phyloP scores from a whole-genome alignment of 2,113 vertebrate genomes.

The Prolemur simus region DNA sequence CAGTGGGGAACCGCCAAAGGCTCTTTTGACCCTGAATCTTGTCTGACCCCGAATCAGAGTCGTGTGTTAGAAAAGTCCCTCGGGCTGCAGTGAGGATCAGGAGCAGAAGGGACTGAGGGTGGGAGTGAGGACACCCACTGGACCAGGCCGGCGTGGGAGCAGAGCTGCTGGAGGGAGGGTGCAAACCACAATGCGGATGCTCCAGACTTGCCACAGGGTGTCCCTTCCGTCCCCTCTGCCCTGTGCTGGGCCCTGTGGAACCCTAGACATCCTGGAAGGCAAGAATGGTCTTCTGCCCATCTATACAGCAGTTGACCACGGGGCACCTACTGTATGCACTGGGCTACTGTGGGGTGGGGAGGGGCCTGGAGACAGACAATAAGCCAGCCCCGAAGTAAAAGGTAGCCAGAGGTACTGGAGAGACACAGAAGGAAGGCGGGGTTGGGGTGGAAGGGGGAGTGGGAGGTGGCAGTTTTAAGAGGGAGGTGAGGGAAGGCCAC shows the following conservation, averaged over 20 bases:
- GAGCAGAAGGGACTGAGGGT: background rate
- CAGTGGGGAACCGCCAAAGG: background rate
- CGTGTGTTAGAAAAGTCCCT: background rate
- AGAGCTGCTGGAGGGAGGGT: background rate
- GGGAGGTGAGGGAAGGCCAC: background rate
- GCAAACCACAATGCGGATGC: fast-evolving
- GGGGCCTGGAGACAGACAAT: background rate
- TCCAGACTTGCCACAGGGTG: fast-evolving
- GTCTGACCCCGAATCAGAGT: fast-evolving
- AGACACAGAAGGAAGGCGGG: background rate
- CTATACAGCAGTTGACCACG: background rate
- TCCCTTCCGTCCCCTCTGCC: background rate
- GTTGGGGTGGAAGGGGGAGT: fast-evolving
- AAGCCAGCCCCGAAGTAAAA: background rate
- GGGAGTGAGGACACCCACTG: background rate
- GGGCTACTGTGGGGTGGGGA: too few relatives aligned
- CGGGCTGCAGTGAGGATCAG: fast-evolving
- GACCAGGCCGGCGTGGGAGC: background rate
- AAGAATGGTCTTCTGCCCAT: background rate
- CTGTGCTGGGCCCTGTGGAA: fast-evolving
- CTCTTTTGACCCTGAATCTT: fast-evolving
- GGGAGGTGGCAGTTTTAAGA: background rate
- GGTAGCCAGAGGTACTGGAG: background rate
- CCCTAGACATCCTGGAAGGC: background rate
- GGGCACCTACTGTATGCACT: background rate